A percentile compares a stretch with the other conserved stretches of the same genome.
Evolutionary conservation across 2,797 vertebrate species (phyloP).

Genomic region (Crenichthys baileyi): DNA sequence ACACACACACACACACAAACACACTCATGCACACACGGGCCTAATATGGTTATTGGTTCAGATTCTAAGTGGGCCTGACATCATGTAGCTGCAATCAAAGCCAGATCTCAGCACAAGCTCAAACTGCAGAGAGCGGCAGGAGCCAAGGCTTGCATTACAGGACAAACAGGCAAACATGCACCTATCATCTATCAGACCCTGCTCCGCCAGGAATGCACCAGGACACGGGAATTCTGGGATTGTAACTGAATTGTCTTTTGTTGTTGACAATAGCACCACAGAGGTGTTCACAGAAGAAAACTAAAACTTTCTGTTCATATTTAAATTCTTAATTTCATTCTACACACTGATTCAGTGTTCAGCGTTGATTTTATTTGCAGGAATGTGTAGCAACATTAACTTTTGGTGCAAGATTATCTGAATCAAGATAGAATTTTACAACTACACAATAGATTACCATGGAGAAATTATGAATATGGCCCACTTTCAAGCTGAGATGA

Average conservation of each 20-base stretch:
- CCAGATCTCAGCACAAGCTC: constrained; percentile 73
- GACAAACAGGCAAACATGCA: constrained; percentile 24
- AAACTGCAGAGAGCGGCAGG: constrained; percentile 49
- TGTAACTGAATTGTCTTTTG: neutral
- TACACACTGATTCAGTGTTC: too few relatives aligned
- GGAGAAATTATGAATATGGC: neutral
- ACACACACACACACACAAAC: constrained; percentile 31
- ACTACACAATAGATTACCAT: neutral
- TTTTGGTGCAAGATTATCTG: neutral
- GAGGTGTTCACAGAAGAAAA: neutral
- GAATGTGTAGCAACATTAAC: neutral
- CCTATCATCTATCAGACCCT: constrained; percentile 18
- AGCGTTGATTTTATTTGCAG: neutral
- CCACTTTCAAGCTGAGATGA: neutral
- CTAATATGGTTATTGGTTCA: constrained; percentile 59
- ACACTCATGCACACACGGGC: constrained; percentile 13
- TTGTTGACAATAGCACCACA: neutral
- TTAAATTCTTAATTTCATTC: neutral
- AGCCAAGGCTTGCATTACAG: constrained; percentile 53
- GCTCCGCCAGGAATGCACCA: constrained; percentile 10
- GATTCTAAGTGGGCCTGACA: constrained; percentile 73
- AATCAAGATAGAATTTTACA: neutral
- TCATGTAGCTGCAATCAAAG: constrained; percentile 78
- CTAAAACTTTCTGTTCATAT: neutral
- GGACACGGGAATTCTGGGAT: constrained; percentile 41